Evolutionary conservation across 2,888 invertebrate species (phyloP).

Genomic region (Gasteruption jaculator): DNA sequence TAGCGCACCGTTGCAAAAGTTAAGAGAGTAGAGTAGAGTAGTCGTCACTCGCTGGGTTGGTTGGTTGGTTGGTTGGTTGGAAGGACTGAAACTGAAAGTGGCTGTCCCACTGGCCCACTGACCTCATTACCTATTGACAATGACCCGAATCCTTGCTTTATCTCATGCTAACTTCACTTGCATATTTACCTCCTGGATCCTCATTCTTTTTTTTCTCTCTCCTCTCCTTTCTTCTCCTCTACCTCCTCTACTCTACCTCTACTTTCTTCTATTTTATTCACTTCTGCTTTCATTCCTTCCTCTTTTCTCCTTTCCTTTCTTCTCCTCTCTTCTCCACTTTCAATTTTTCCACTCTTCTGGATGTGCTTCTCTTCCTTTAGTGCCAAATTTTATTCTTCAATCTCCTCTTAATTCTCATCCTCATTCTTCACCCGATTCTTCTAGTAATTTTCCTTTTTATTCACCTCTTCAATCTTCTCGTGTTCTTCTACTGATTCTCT

Average conservation of each 20-base stretch:
- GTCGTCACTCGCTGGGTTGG: too few species aligned
- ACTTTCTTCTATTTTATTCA: conserved; percentile 5
- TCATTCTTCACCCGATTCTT: too few species aligned
- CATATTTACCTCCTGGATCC: conserved; percentile 21
- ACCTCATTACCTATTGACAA: conserved; percentile 62
- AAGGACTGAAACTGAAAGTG: conserved; percentile 51
- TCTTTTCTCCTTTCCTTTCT: neutral
- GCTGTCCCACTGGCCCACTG: conserved; percentile 62
- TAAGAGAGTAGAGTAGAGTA: too few species aligned
- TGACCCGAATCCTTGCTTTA: conserved; percentile 54
- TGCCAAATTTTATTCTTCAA: too few species aligned
- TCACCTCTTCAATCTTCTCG: too few species aligned
- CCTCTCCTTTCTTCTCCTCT: conserved; percentile 25
- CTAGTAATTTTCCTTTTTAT: too few species aligned
- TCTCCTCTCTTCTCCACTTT: too few species aligned
- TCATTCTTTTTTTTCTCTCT: conserved; percentile 23
- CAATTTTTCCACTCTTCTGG: too few species aligned
- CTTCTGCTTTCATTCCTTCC: neutral
- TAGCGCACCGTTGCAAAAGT: too few species aligned
- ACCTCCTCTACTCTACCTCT: conserved; percentile 17
- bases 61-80: conserved; percentile 41
- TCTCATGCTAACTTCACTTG: conserved; percentile 39
- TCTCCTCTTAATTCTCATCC: too few species aligned
- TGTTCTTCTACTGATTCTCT: too few species aligned
- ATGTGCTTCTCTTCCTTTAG: too few species aligned